Evolutionary conservation across 2,797 vertebrate species (phyloP).

Genomic region (Knipowitschia caucasica): DNA sequence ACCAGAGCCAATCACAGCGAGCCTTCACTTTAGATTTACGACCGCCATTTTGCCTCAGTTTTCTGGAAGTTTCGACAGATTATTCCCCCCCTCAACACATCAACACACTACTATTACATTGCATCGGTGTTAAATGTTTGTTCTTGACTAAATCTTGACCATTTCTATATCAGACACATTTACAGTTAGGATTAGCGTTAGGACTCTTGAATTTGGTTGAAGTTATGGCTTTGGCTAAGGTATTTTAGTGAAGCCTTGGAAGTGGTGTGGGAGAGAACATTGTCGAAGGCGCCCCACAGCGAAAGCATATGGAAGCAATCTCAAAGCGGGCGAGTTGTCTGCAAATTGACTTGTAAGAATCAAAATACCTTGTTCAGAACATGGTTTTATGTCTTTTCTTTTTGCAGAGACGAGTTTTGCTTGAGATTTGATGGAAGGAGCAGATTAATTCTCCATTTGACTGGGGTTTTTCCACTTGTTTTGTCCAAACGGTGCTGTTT

Average conservation of each 20-base stretch:
- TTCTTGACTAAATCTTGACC: too few species aligned
- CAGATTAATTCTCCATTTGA: slow-evolving; percentile 17
- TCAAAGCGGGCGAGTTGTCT: slow-evolving; percentile 22
- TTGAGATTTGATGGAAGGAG: slow-evolving; percentile 48
- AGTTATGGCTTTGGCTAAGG: too few species aligned
- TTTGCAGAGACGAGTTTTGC: slow-evolving; percentile 37
- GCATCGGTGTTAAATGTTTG: too few species aligned
- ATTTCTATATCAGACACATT: too few species aligned
- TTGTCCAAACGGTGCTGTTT: slow-evolving; percentile 13
- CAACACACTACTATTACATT: too few species aligned
- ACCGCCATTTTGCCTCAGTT: neutral
- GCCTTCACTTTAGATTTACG: slow-evolving; percentile 6
- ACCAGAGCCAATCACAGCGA: slow-evolving; percentile 47
- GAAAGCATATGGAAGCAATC: slow-evolving; percentile 57
- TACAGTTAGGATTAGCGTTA: too few species aligned
- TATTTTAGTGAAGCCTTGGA: too few species aligned
- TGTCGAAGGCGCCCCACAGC: slow-evolving; percentile 70
- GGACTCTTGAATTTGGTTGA: too few species aligned
- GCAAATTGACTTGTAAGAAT: slow-evolving; percentile 55
- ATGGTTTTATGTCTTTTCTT: slow-evolving; percentile 35
- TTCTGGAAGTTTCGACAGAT: slow-evolving; percentile 48
- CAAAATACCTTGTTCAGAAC: slow-evolving; percentile 42
- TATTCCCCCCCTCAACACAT: too few species aligned
- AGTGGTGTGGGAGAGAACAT: too few species aligned
- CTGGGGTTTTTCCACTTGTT: slow-evolving; percentile 25